Evolutionary conservation across 1,140 invertebrate species (phyloP).

Genomic region (Drosophila pseudoananassae): DNA sequence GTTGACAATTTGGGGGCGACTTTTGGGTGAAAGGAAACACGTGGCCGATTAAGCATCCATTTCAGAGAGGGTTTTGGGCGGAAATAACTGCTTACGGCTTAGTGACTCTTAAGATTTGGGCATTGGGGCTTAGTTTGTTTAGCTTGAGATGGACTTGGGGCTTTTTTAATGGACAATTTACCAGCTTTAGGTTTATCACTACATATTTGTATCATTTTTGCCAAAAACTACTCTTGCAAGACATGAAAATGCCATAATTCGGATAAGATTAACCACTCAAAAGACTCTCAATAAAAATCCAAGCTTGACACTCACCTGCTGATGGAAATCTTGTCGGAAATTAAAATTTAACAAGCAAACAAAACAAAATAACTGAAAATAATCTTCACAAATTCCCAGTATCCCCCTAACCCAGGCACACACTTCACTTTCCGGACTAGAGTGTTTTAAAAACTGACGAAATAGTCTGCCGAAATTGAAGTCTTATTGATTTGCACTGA

Average conservation of each 20-base stretch:
- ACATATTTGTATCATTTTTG: background rate
- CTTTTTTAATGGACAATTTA: too few relatives aligned
- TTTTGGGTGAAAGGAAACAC: background rate
- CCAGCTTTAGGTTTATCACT: too few relatives aligned
- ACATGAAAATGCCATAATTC: conserved; percentile 41
- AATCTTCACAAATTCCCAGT: conserved; percentile 39
- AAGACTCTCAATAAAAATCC: conserved; percentile 38
- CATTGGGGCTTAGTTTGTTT: conserved; percentile 13
- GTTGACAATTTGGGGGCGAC: conserved; percentile 39
- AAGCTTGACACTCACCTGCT: conserved; percentile 14
- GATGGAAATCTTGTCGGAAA: conserved; percentile 34
- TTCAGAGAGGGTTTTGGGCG: conserved; percentile 29
- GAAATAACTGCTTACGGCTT: conserved; percentile 29
- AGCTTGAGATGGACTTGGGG: conserved; percentile 20
- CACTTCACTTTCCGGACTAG: conserved; percentile 12
- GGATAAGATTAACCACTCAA: conserved; percentile 44
- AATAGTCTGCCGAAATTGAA: conserved; percentile 30
- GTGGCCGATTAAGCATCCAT: conserved; percentile 37
- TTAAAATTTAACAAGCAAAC: conserved; percentile 54
- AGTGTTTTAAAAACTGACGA: conserved; percentile 21
- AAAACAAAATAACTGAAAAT: conserved; percentile 40
- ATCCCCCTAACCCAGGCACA: conserved; percentile 3
- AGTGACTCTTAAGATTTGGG: background rate
- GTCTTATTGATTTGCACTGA: conserved; percentile 47
- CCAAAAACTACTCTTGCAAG: conserved; percentile 13